Conservation (phyloP, 2,888 invertebrate species). For the Dyspetes luteomarginatus region DNA sequence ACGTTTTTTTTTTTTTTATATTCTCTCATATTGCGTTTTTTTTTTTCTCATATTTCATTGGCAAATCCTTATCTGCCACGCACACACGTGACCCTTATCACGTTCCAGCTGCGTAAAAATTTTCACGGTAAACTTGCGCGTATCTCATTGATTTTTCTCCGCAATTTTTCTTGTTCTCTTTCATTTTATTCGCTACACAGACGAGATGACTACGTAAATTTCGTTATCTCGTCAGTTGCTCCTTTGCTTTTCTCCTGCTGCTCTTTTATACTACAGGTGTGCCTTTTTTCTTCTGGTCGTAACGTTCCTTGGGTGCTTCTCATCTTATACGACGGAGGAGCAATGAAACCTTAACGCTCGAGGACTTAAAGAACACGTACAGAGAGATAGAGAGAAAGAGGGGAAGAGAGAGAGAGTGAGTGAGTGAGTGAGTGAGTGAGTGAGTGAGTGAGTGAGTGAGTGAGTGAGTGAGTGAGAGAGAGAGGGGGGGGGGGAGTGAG, state of each 20-base stretch:
- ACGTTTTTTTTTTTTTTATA: neutral
- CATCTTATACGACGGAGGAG: constrained; percentile 37
- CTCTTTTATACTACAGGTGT: neutral
- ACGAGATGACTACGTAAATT: constrained; percentile 17
- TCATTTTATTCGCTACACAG: constrained; percentile 1
- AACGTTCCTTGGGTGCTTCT: constrained; percentile 46
- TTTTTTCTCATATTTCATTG: neutral
- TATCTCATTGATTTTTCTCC: constrained; percentile 53
- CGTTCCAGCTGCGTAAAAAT: constrained; percentile 13
- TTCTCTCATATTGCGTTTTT: neutral
- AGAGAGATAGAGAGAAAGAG: constrained; percentile 12
- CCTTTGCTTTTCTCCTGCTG: constrained; percentile 18
- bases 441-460: too few species aligned
- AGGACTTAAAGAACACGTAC: constrained; percentile 52
- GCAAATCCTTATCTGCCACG: neutral
- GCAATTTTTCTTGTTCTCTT: constrained; percentile 34
- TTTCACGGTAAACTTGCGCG: constrained; percentile 1
- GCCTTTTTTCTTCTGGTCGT: constrained; percentile 18
- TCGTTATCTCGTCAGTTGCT: constrained; percentile 32
- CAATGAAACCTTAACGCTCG: constrained; percentile 63
- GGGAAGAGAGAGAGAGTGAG: neutral
- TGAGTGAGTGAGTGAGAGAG: too few species aligned
- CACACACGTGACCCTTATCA: neutral
- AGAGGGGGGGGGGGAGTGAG: too few species aligned
- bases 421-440: too few species aligned